Percentiles rank a stretch among this genome's conserved stretches.
phyloP scores from a whole-genome alignment of 2,113 vertebrate species.

The Clarias batrachus region DNA sequence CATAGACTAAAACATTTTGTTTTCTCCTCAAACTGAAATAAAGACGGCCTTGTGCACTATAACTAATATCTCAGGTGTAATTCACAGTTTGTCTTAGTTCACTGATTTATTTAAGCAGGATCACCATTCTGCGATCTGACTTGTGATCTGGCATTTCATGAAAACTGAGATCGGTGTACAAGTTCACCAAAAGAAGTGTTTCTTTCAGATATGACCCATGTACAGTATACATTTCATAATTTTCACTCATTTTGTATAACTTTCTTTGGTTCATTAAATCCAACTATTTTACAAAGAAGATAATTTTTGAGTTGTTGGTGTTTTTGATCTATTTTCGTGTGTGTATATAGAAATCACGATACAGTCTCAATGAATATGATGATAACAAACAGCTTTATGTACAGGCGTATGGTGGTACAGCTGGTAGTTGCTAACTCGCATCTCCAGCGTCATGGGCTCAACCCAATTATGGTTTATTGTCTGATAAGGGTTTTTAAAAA shows the following conservation, averaged over 20 bases:
- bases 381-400: not conserved
- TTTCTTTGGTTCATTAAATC: slow-evolving; percentile 48
- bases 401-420: not conserved
- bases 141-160: slow-evolving; percentile 18
- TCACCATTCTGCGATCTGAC: slow-evolving; percentile 39
- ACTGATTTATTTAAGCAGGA: not conserved
- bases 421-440: not conserved
- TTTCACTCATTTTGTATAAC: slow-evolving; percentile 40
- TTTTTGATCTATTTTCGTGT: not conserved
- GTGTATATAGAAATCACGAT: not conserved
- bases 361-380: not conserved
- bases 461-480: not conserved
- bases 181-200: slow-evolving; percentile 9
- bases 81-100: not conserved
- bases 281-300: slow-evolving; percentile 30
- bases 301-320: not conserved
- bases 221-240: slow-evolving; percentile 21
- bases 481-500: not conserved
- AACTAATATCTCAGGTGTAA: not conserved
- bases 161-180: slow-evolving; percentile 10
- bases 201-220: slow-evolving; percentile 12
- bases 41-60: not conserved
- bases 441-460: not conserved
- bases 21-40: not conserved
- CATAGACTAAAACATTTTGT: not conserved